Evolutionary conservation across 2,888 invertebrate species (phyloP), one percentile per base, ranked within the genome.

Genomic region (Bombylius major): DNA sequence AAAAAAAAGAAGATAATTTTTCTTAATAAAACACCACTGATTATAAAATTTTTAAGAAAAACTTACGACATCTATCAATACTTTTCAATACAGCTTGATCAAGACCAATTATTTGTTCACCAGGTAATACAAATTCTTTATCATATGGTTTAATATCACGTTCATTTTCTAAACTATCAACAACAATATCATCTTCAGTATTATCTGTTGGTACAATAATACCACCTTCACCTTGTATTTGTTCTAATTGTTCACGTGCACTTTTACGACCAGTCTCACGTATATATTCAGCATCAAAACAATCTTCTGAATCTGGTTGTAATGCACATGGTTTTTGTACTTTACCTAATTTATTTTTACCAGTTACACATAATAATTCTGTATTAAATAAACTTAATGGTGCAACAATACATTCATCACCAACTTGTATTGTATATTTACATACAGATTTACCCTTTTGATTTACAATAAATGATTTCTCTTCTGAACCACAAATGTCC

Each of bases 21-120:
- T 36, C 42, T 44, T 55, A 42, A 51, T 39, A 42, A 34, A 51
- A 46, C 45, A 42, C 45, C 23, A 31, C 50, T 8, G 11, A 42
- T 46, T 56, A 47, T 32, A 52, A 39, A 32, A 50, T 12, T 39
- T n/a, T 50, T 50, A 11, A 12, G 33, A 44, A 13, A 23, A 42
- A 75, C 81, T 74, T 72, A 84, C 84, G 82, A 74, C 93, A 93
- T 64, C 88, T 81, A 66, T 94, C 94, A 62, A 97, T 94, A 66
- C 95, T 90, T 67, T 91, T 89, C 3, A 95, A 73, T 59, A 96
- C 86, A 0, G 94, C 95, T 65, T 92, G 89, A 72, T 96, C 96
- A 53, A 97, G 73, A 0, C 93, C 87, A 61, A 94, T 76, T 1
- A 94, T 82, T 70, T 91, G 89, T 1, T 87, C 88, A 0, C 84